A percentile compares a stretch with the other conserved stretches of the same genome.
phyloP scores from a whole-genome alignment of 2,888 invertebrate genomes.

The Empis livida region DNA sequence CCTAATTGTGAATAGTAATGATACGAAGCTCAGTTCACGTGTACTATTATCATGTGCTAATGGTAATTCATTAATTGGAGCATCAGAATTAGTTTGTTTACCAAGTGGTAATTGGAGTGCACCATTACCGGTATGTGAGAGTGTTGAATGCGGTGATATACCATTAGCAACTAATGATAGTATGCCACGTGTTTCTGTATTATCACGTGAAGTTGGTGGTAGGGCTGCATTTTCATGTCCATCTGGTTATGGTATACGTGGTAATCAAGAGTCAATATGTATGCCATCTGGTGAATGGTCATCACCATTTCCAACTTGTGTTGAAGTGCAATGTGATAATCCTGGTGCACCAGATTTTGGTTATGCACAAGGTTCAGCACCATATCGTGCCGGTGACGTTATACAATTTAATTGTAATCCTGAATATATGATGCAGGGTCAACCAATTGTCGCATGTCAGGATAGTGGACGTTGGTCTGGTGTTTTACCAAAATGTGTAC shows the following conservation, averaged over 20 bases:
- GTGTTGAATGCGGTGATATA: conserved; percentile 74
- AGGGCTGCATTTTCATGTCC: conserved; percentile 68
- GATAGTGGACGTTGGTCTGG: conserved; percentile 79
- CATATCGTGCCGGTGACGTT: conserved; percentile 71
- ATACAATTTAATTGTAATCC: conserved; percentile 79
- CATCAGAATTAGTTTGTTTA: conserved; percentile 58
- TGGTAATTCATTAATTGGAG: conserved; percentile 67
- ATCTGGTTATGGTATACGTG: conserved; percentile 61
- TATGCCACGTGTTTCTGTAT: conserved; percentile 55
- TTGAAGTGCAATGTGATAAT: conserved; percentile 68
- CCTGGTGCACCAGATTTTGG: conserved; percentile 54
- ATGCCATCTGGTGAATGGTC: conserved; percentile 70
- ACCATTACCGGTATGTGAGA: conserved; percentile 69
- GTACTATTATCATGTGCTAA: conserved; percentile 64
- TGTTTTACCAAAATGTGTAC: conserved; percentile 70
- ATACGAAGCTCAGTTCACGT: conserved; percentile 60
- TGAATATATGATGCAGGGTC: conserved; percentile 79
- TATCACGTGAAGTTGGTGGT: conserved; percentile 69
- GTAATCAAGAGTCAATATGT: conserved; percentile 62
- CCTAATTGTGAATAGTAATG: conserved; percentile 54
- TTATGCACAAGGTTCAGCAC: conserved; percentile 62
- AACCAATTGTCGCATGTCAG: conserved; percentile 81
- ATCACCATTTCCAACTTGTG: conserved; percentile 58
- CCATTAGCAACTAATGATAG: conserved; percentile 42
- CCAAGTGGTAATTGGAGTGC: conserved; percentile 80